phyloP scores from a whole-genome alignment of 2,888 invertebrate genomes.

The Ptychoptera albimana region DNA sequence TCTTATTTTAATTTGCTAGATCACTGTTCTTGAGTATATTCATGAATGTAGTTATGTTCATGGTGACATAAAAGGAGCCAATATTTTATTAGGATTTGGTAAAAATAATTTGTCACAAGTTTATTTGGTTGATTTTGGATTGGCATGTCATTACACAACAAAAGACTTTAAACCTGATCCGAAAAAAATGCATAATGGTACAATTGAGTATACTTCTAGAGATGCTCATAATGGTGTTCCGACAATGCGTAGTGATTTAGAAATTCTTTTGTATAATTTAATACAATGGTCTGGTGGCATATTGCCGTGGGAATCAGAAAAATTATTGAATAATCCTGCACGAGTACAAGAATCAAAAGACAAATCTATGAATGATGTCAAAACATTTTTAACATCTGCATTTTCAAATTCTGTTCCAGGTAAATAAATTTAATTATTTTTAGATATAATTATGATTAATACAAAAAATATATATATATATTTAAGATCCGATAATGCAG shows the following conservation, averaged over 20 bases:
- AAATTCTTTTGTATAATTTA: conserved; percentile 86
- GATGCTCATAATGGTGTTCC: conserved; percentile 89
- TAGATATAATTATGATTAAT: conserved; percentile 10
- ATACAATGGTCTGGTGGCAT: conserved; percentile 76
- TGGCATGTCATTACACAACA: conserved; percentile 60
- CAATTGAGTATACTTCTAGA: conserved; percentile 88
- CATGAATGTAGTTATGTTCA: conserved; percentile 84
- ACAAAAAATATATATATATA: conserved; percentile 1
- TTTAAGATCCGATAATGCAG: conserved; percentile 42
- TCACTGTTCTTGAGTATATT: conserved; percentile 84
- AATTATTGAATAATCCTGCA: conserved; percentile 36
- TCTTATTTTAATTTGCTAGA: conserved; percentile 28
- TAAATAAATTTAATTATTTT: conserved; percentile 17
- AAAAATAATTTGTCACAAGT: conserved; percentile 51
- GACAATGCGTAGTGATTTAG: conserved; percentile 83
- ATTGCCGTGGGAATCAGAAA: conserved; percentile 69
- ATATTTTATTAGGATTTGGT: conserved; percentile 63
- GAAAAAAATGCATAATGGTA: conserved; percentile 90
- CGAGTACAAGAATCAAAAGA: conserved; percentile 54
- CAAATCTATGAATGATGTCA: conserved; percentile 40
- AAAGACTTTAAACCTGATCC: conserved; percentile 78
- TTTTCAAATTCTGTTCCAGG: conserved; percentile 29
- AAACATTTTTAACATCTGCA: conserved; percentile 16
- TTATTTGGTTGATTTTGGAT: conserved; percentile 86
- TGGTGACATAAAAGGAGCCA: conserved; percentile 91